Percentiles rank a stretch among this genome's conserved stretches.
phyloP scores from a whole-genome alignment of 2,888 invertebrate genomes.

The Ormyrus thymus region DNA sequence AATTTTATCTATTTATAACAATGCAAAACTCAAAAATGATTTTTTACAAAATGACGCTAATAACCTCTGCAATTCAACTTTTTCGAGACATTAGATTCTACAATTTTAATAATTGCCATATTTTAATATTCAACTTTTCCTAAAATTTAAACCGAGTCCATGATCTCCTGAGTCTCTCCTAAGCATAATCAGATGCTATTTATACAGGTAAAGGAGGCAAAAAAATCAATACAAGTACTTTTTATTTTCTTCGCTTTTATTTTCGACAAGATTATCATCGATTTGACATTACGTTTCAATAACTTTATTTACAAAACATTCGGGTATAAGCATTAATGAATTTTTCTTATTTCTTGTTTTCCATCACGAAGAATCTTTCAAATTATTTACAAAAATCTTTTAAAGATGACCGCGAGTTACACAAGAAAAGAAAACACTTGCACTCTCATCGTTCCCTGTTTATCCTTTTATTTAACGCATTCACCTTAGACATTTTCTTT shows the following conservation, averaged over 20 bases:
- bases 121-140: too few species aligned
- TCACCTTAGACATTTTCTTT: neutral
- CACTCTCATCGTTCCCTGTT: constrained; percentile 36
- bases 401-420: constrained; percentile 55
- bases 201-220: too few species aligned
- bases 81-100: too few species aligned
- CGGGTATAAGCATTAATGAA: constrained; percentile 66
- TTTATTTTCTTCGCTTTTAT: constrained; percentile 57
- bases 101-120: too few species aligned
- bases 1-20: too few species aligned
- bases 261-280: constrained; percentile 55
- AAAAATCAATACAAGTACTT: constrained; percentile 2
- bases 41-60: too few species aligned
- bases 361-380: constrained; percentile 57
- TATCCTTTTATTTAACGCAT: constrained; percentile 14
- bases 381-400: constrained; percentile 69
- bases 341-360: constrained; percentile 60
- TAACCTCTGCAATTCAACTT: too few species aligned
- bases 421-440: constrained; percentile 51
- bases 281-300: constrained; percentile 68
- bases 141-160: too few species aligned
- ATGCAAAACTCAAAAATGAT: too few species aligned
- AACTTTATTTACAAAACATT: constrained; percentile 72
- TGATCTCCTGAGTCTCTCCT: too few species aligned
- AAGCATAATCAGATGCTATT: too few species aligned